Conservation (phyloP, 2,888 invertebrate genomes). For the Lochmaea capreae region DNA sequence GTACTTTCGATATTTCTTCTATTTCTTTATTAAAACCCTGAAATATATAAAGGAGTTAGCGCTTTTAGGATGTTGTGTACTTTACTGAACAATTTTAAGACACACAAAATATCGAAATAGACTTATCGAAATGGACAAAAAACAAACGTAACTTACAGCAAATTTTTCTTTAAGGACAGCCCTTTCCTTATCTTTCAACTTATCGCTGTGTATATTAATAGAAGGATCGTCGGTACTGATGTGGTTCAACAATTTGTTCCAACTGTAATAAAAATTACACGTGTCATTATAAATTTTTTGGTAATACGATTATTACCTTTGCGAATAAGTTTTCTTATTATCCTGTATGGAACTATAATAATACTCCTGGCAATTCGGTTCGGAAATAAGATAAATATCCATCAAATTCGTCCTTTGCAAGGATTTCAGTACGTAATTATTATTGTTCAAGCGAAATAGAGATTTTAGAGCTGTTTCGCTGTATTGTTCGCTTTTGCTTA, state of each 20-base stretch:
- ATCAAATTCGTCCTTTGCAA: constrained; percentile 86
- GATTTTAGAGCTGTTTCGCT: constrained; percentile 87
- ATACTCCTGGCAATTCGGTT: constrained; percentile 86
- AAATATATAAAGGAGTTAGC: constrained; percentile 38
- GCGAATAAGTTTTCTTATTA: constrained; percentile 79
- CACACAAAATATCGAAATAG: too few relatives aligned
- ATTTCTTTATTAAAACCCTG: constrained; percentile 96
- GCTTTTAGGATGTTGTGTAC: neutral
- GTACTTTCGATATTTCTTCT: constrained; percentile 86
- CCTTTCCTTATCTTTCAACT: constrained; percentile 87
- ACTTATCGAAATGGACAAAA: neutral
- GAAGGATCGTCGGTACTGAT: constrained; percentile 79
- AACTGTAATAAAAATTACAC: constrained; percentile 69
- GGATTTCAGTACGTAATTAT: constrained; percentile 93
- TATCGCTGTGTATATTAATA: constrained; percentile 70
- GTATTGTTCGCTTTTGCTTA: constrained; percentile 93
- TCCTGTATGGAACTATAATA: constrained; percentile 90
- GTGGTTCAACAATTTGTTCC: constrained; percentile 84
- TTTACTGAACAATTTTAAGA: neutral
- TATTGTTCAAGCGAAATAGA: constrained; percentile 94
- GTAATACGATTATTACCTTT: constrained; percentile 66
- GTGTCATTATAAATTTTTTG: neutral
- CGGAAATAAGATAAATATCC: constrained; percentile 83
- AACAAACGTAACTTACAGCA: constrained; percentile 71
- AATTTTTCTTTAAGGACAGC: constrained; percentile 90